Evolutionary conservation across 1,140 invertebrate genomes (phyloP), one percentile per base, ranked within the genome.

Genomic region (Trichogramma pretiosum): DNA sequence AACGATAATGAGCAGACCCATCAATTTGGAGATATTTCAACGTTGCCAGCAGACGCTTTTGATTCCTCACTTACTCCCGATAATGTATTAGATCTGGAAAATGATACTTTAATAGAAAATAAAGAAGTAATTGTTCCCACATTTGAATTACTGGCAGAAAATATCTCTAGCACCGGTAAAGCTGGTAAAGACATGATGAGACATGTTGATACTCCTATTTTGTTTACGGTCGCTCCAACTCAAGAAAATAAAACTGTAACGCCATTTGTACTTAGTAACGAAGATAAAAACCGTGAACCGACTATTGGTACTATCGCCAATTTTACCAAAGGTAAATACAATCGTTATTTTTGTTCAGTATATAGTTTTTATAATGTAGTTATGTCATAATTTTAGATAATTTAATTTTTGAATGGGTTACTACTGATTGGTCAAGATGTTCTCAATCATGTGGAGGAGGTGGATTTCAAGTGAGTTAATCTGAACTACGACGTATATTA

Each of bases 391-490:
- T 53, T 37, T 56, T 56, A 5, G 76, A 77, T 30, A 74, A 77
- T 46, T 68, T 82, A 48, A 74, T 81, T 57, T 89, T 87, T 60
- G 79, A 83, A 56, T 93, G 88, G 89, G 73, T 80, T 50, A 79
- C 84, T 5, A 82, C 84, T 1, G 79, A 87, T 21, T 93, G 89
- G 89, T 88, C 88, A 2, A 74, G 79, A 22, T 96, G 93, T 67
- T 90, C 87, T 3, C 82, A 85, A 57, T 81, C 82, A 9, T 96
- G 92, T 61, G 91, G 89, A 8, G 83, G 84, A 24, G 81, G 79
- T 43, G 87, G 87, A 51, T 77, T 75, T 53, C 77, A 79, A 62
- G 76, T 35, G 21, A 37, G 10, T 17, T n/a, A 23, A 38, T 7
- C 40, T n/a, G n/a, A n/a, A n/a, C n/a, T n/a, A n/a, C n/a, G n/a